These are phyloP conservation scores for Micrasema longulum DNA, from an alignment of 1,140 invertebrate genomes.

Conservation along the genomic window DNA sequence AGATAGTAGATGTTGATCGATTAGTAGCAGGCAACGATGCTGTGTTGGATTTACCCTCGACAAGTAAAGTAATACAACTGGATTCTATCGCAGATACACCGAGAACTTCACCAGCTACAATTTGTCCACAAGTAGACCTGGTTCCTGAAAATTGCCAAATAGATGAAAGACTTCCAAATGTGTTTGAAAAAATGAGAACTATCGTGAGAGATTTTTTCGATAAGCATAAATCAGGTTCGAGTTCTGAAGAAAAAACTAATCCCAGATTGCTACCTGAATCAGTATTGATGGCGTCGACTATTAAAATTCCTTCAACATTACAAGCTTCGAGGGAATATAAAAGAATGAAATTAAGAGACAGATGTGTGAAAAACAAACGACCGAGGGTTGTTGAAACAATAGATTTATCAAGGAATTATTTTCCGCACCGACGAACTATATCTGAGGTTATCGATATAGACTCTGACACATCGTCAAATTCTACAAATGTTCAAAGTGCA, in stretches of 20 bases:
- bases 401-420: not conserved
- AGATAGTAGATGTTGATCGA: slow-evolving; percentile 22
- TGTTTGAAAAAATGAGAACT: slow-evolving; percentile 5
- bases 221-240: not conserved
- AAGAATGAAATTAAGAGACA: not conserved
- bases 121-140: too few relatives aligned
- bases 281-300: slow-evolving; percentile 10
- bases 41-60: not conserved
- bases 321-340: not conserved
- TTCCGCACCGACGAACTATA: not conserved
- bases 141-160: not conserved
- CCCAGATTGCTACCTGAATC: not conserved
- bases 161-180: slow-evolving; percentile 3
- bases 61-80: slow-evolving; percentile 3
- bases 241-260: slow-evolving; percentile 4
- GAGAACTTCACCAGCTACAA: too few relatives aligned
- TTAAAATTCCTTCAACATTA: slow-evolving; percentile 4
- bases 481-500: not conserved
- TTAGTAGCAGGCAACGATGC: slow-evolving; percentile 24
- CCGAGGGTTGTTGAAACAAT: slow-evolving; percentile 5
- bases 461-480: slow-evolving; percentile 3
- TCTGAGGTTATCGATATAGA: slow-evolving; percentile 20
- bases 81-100: not conserved
- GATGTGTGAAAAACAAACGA: not conserved
- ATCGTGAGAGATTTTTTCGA: slow-evolving; percentile 10